Conservation (phyloP, 2,797 vertebrate genomes). For the Eutrigla gurnardus region DNA sequence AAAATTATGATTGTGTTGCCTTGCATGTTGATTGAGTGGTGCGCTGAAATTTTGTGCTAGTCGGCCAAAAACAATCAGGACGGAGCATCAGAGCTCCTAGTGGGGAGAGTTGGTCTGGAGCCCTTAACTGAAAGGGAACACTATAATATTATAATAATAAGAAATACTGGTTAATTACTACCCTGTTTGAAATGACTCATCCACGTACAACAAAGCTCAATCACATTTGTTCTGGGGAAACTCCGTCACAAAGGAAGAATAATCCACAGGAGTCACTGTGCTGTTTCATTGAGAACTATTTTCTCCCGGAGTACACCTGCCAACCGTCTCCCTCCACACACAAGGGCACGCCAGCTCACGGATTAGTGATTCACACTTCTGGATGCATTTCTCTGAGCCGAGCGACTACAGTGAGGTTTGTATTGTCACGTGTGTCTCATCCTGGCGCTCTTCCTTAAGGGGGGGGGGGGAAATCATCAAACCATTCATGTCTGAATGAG, state of each 20-base stretch:
- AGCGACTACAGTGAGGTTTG: constrained; percentile 26
- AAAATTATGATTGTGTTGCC: too few species aligned
- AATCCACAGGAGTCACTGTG: constrained; percentile 11
- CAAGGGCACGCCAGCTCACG: background rate
- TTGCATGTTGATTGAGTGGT: too few species aligned
- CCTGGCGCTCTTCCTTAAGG: constrained; percentile 26
- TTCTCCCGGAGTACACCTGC: constrained; percentile 4
- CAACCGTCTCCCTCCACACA: background rate
- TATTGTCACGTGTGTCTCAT: constrained; percentile 16
- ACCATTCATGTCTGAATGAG: constrained; percentile 29
- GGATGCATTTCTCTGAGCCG: constrained; percentile 29
- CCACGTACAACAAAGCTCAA: background rate
- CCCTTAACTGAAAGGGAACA: background rate
- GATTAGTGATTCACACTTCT: constrained; percentile 16
- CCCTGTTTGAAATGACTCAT: background rate
- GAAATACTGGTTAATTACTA: background rate
- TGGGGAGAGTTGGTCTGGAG: too few species aligned
- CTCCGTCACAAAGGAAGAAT: background rate
- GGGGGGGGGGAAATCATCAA: constrained; percentile 35
- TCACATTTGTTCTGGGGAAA: background rate
- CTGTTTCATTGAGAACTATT: constrained; percentile 6
- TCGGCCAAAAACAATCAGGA: too few species aligned
- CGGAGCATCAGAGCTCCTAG: too few species aligned
- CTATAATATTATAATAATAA: too few species aligned
- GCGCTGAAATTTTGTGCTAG: too few species aligned